Conservation (phyloP, 2,888 invertebrate species). For the Nomada flava region DNA sequence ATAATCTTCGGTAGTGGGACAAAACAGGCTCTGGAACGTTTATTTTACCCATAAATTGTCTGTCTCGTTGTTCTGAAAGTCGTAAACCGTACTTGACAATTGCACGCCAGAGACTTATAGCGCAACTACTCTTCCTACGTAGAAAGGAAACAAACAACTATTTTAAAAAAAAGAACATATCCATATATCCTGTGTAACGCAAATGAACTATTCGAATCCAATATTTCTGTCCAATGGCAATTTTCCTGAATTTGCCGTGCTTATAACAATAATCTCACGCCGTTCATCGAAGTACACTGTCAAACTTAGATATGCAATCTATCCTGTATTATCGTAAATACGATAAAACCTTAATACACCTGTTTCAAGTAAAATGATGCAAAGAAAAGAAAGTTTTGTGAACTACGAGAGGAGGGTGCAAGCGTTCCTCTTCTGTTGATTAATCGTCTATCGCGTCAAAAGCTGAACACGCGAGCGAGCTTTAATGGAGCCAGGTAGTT, state of each 20-base stretch:
- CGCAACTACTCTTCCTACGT: not conserved
- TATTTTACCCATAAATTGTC: slow-evolving; percentile 7
- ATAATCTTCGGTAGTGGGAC: not conserved
- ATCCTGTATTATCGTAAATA: not conserved
- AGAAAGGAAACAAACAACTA: not conserved
- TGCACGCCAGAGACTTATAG: not conserved
- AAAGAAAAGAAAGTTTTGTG: not conserved
- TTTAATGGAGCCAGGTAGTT: slow-evolving; percentile 41
- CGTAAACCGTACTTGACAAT: slow-evolving; percentile 18
- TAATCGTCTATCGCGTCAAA: slow-evolving; percentile 45
- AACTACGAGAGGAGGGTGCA: not conserved
- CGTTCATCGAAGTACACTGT: too few relatives aligned
- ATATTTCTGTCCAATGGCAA: too few relatives aligned
- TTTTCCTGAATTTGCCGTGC: too few relatives aligned
- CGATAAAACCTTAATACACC: not conserved
- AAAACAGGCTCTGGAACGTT: slow-evolving; percentile 1
- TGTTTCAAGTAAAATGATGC: not conserved
- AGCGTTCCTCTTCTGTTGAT: slow-evolving; percentile 39
- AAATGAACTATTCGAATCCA: too few relatives aligned
- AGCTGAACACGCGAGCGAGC: slow-evolving; percentile 30
- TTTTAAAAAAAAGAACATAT: not conserved
- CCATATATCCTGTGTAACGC: not conserved
- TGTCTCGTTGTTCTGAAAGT: slow-evolving; percentile 3
- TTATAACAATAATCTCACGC: too few relatives aligned
- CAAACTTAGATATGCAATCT: too few relatives aligned